Evolutionary conservation across 2,797 vertebrate species (phyloP).

Genomic region (Acanthurus lineatus): DNA sequence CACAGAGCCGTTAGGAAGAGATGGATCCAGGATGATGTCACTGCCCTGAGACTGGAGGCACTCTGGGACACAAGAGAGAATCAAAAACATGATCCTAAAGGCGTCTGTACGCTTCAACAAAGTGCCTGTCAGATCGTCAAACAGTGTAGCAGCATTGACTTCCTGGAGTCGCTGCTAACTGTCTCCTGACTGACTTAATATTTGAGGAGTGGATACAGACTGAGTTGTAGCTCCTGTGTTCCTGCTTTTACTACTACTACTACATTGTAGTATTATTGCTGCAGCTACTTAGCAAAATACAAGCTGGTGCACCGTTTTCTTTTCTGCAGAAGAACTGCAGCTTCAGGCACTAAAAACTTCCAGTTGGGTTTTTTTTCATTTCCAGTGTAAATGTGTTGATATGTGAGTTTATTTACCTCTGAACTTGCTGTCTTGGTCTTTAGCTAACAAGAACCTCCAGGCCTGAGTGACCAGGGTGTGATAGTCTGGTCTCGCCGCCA

Average conservation of each 20-base stretch:
- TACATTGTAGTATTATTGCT: neutral
- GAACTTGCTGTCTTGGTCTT: slow-evolving; percentile 84
- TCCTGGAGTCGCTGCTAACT: too few relatives aligned
- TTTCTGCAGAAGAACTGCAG: neutral
- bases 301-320: too few relatives aligned
- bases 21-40: slow-evolving; percentile 35
- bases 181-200: too few relatives aligned
- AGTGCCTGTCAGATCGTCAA: neutral
- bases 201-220: too few relatives aligned
- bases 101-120: neutral
- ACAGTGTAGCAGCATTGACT: too few relatives aligned
- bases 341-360: neutral
- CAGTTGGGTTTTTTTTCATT: too few relatives aligned
- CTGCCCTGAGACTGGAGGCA: slow-evolving; percentile 51
- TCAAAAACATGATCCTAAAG: neutral
- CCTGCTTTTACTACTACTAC: neutral
- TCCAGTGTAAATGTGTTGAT: neutral
- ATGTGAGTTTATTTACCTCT: slow-evolving; percentile 69
- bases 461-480: slow-evolving; percentile 89
- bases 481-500: slow-evolving; percentile 88
- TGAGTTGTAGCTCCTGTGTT: too few relatives aligned
- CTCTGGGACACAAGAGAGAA: slow-evolving; percentile 41
- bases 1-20: slow-evolving; percentile 65
- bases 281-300: neutral
- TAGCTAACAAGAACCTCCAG: slow-evolving; percentile 92